Evolutionary conservation across 1,140 invertebrate genomes (phyloP), one percentile per base, ranked within the genome.

Genomic region (Tyrophagus putrescentiae): DNA sequence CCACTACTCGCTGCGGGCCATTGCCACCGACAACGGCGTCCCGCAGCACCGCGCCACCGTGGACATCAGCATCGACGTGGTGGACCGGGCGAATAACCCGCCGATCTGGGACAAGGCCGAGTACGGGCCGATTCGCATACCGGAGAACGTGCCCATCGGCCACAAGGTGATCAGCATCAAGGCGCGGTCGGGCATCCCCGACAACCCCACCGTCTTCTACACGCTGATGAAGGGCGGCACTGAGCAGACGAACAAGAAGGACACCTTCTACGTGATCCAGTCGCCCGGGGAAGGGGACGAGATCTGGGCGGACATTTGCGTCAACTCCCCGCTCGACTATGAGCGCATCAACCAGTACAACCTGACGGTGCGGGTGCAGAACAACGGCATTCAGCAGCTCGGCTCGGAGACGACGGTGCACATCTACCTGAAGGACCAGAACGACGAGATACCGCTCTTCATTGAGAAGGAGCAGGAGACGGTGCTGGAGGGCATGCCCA

Each of bases 81-180:
- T 94, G 78, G 87, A 92, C 82, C 84, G 87, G 77, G 90, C 91
- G 82, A 92, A 91, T 84, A 92, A 92, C 80, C 88, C 89, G 73
- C 89, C 89, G 75, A 80, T 90, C 73, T 94, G 88, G 88, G 86
- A 92, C 79, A 79, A 80, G 76, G 81, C 78, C 76, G 80, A 87
- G 77, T 93, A 93, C 81, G 87, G 87, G 77, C 87, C 87, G 78
- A 88, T 88, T 79, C 83, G 84, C 81, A 86, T 93, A 80, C 84
- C 84, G 82, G 89, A 94, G 85, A 92, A 92, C 84, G 85, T 91
- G 80, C 89, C 86, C 82, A 85, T 92, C 79, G 87, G 89, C 82
- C 89, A 87, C 77, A 83, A 87, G 81, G 87, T 94, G 80, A 90
- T 85, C 77, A 84, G 87, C 77, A 82, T 92, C 75, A 92, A 90